These are phyloP conservation scores for Macaria notata DNA, from an alignment of 2,888 invertebrate genomes.

Conservation along the genomic window DNA sequence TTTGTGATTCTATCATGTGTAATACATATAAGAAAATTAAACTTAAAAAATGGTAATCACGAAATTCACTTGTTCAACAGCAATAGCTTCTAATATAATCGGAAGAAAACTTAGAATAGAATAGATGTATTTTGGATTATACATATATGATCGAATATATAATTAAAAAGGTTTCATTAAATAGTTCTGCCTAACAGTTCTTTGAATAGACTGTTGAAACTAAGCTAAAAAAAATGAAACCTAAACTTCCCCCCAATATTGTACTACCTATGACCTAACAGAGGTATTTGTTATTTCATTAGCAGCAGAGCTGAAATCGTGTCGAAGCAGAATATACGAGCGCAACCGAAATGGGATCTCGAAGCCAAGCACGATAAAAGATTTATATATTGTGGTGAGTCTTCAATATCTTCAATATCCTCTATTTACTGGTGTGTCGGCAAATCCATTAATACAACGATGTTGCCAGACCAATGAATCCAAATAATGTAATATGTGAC, in stretches of 20 bases:
- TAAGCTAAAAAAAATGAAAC: no score
- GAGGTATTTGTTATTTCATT: constrained; percentile 31
- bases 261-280: constrained; percentile 25
- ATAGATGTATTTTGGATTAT: no score
- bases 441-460: constrained; percentile 37
- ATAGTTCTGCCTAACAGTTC: no score
- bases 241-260: constrained; percentile 16
- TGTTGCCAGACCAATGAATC: constrained; percentile 41
- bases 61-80: no score
- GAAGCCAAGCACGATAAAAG: constrained; percentile 29
- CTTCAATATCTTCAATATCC: constrained; percentile 38
- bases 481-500: constrained; percentile 29
- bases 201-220: no score
- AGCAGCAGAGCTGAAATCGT: constrained; percentile 23
- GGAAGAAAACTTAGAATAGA: no score
- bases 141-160: no score
- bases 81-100: no score
- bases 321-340: constrained; percentile 22
- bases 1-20: no score
- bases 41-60: no score
- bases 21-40: no score
- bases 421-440: constrained; percentile 33
- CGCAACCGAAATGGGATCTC: constrained; percentile 19
- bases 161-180: no score
- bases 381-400: constrained; percentile 30